A percentile compares a stretch with the other conserved stretches of the same genome.
Evolutionary conservation across 2,888 invertebrate genomes (phyloP).

Genomic region (Brenthis hecate): DNA sequence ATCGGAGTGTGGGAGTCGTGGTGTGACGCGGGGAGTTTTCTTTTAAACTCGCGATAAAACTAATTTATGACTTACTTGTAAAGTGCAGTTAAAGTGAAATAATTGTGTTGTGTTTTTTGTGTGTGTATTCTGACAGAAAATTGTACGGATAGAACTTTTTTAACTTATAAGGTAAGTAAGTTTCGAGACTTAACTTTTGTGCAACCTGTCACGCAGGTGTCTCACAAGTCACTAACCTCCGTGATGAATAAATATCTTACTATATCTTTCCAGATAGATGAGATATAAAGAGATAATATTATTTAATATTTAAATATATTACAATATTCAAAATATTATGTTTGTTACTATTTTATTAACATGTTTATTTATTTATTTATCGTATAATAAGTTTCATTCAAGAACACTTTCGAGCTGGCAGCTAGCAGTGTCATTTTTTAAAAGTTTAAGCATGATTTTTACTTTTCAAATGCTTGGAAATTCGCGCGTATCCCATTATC

Average conservation of each 20-base stretch:
- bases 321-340: background rate
- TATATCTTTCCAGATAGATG: slow-evolving; percentile 26
- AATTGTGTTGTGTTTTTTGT: slow-evolving; percentile 53
- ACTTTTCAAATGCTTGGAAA: slow-evolving; percentile 2
- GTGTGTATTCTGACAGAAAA: slow-evolving; percentile 48
- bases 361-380: background rate
- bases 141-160: slow-evolving; percentile 47
- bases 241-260: slow-evolving; percentile 53
- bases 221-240: slow-evolving; percentile 74
- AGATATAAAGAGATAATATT: background rate
- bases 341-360: background rate
- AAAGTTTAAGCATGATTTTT: background rate
- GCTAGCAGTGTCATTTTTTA: slow-evolving; percentile 5
- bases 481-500: slow-evolving; percentile 1
- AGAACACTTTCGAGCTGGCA: slow-evolving; percentile 8
- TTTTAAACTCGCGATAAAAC: slow-evolving; percentile 68
- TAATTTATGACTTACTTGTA: slow-evolving; percentile 60
- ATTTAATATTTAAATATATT: background rate
- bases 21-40: slow-evolving; percentile 48
- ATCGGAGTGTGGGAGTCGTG: slow-evolving; percentile 50
- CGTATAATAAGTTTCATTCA: background rate
- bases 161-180: slow-evolving; percentile 62
- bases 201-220: slow-evolving; percentile 81
- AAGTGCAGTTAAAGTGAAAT: slow-evolving; percentile 54
- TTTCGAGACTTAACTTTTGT: slow-evolving; percentile 61